Evolutionary conservation across 2,888 invertebrate genomes (phyloP).

Genomic region (Galerucella nymphaeae): DNA sequence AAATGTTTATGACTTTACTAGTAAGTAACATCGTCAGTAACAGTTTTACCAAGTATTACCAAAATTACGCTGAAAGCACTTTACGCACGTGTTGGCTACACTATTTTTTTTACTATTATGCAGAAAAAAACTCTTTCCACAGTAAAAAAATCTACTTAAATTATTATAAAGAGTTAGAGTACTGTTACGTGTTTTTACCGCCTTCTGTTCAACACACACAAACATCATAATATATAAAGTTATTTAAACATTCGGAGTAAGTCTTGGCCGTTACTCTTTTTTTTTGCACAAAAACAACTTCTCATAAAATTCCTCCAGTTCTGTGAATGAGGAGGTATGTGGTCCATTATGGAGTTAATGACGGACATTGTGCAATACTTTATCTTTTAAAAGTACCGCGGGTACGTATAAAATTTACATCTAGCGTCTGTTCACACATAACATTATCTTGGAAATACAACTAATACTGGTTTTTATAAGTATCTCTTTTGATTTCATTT

Average conservation of each 20-base stretch:
- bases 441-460: slow-evolving; percentile 48
- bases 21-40: no score
- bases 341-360: slow-evolving; percentile 55
- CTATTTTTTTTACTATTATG: no score
- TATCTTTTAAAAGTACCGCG: slow-evolving; percentile 56
- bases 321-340: slow-evolving; percentile 58
- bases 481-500: background rate
- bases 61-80: no score
- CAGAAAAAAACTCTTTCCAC: no score
- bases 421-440: slow-evolving; percentile 57
- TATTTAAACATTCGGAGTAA: slow-evolving; percentile 23
- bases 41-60: no score
- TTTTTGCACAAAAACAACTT: slow-evolving; percentile 52
- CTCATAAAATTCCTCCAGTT: slow-evolving; percentile 56
- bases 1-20: slow-evolving; percentile 8
- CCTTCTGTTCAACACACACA: slow-evolving; percentile 2
- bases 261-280: slow-evolving; percentile 29
- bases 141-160: no score
- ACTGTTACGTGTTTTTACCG: background rate
- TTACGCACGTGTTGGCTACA: no score
- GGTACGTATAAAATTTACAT: slow-evolving; percentile 55
- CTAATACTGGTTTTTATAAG: background rate
- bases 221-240: slow-evolving; percentile 22
- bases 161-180: no score
- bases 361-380: slow-evolving; percentile 57